Conservation (phyloP, 2,888 invertebrate species). For the Stenodema calcarata region DNA sequence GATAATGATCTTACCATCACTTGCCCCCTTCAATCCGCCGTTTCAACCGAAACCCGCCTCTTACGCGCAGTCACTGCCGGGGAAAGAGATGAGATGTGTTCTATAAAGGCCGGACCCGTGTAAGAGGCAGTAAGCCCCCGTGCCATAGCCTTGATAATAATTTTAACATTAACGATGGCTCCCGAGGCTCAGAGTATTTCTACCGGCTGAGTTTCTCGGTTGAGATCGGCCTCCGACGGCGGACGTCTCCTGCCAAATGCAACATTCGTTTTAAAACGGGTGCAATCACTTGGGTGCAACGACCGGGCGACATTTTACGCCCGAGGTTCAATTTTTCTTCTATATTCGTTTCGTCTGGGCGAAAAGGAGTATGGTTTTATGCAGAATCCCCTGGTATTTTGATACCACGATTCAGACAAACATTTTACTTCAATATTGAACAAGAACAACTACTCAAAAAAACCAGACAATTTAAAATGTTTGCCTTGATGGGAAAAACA, state of each 20-base stretch:
- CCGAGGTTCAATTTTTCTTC: background rate
- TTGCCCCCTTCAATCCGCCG: too few relatives aligned
- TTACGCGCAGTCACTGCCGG: background rate
- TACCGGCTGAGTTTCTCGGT: background rate
- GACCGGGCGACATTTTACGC: background rate
- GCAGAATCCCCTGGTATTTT: too few relatives aligned
- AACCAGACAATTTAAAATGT: too few relatives aligned
- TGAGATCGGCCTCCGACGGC: background rate
- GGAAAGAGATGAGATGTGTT: background rate
- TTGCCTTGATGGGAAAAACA: too few relatives aligned
- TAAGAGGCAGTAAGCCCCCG: background rate
- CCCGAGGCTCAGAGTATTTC: background rate
- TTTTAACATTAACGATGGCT: slow-evolving; percentile 24
- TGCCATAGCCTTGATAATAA: slow-evolving; percentile 21
- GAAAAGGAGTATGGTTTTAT: too few relatives aligned
- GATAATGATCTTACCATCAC: too few relatives aligned
- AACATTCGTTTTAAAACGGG: background rate
- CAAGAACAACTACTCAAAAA: too few relatives aligned
- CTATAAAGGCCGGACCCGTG: background rate
- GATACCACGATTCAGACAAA: too few relatives aligned
- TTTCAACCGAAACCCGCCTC: too few relatives aligned
- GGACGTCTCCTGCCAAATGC: background rate
- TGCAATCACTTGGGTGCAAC: background rate
- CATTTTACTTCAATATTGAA: too few relatives aligned
- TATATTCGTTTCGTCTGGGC: too few relatives aligned